Percentiles rank a stretch among this genome's conserved stretches.
Conservation (phyloP, 2,113 vertebrate species). For the Balaenoptera acutorostrata region DNA sequence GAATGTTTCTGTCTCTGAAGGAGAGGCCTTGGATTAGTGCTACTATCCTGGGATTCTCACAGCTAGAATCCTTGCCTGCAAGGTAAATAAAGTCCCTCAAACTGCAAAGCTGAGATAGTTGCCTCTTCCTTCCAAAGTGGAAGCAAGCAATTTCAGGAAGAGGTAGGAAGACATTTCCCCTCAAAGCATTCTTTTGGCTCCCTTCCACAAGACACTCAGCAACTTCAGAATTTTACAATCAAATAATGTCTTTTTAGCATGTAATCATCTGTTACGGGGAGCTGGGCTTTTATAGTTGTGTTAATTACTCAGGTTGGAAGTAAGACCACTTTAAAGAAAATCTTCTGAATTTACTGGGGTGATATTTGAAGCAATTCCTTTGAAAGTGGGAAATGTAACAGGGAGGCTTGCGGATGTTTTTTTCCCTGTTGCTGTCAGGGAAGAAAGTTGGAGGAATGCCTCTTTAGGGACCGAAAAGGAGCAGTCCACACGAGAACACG, state of each 20-base stretch:
- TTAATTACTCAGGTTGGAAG: neutral
- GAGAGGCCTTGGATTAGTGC: neutral
- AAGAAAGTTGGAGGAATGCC: neutral
- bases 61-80: neutral
- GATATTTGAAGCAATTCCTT: constrained; percentile 18
- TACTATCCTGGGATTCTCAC: neutral
- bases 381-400: neutral
- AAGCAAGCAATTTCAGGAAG: constrained; percentile 27
- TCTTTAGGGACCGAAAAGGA: neutral
- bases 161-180: neutral
- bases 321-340: constrained; percentile 27
- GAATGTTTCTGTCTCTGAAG: neutral
- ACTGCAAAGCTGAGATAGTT: neutral
- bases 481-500: neutral
- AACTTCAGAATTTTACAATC: constrained; percentile 27
- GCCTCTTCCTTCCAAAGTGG: constrained; percentile 2
- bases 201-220: neutral
- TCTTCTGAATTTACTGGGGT: neutral
- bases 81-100: neutral
- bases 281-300: neutral
- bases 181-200: neutral
- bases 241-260: constrained; percentile 7
- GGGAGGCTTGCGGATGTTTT: neutral
- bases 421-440: neutral
- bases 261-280: constrained; percentile 7